phyloP scores from a whole-genome alignment of 2,888 invertebrate genomes.

The Beris chalybata region DNA sequence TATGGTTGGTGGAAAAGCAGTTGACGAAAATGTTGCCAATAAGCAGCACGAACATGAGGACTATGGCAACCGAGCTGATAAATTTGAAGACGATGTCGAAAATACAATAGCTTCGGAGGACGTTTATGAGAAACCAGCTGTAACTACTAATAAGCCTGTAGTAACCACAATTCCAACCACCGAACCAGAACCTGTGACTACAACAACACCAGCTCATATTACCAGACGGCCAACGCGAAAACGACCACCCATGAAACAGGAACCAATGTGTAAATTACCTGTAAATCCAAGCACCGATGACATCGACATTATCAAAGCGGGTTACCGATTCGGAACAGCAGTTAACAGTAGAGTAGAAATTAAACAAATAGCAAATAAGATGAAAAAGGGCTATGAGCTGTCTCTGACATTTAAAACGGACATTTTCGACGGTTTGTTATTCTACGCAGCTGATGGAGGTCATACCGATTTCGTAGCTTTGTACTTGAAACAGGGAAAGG shows the following conservation, averaged over 20 bases:
- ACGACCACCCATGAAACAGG: constrained; percentile 43
- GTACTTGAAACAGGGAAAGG: constrained; percentile 73
- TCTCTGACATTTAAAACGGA: constrained; percentile 74
- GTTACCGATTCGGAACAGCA: constrained; percentile 58
- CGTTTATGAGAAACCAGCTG: neutral
- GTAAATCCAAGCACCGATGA: constrained; percentile 52
- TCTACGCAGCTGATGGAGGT: constrained; percentile 72
- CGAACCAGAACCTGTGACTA: constrained; percentile 35
- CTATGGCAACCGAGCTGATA: neutral
- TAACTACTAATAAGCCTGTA: constrained; percentile 24
- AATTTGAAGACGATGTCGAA: neutral
- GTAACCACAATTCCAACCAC: constrained; percentile 44
- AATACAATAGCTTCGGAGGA: neutral
- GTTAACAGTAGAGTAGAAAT: constrained; percentile 76
- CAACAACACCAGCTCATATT: constrained; percentile 45
- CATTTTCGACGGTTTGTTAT: constrained; percentile 76
- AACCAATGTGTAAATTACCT: constrained; percentile 50
- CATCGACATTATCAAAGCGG: constrained; percentile 51
- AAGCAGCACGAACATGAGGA: neutral
- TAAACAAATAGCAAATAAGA: constrained; percentile 62
- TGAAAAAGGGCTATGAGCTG: constrained; percentile 71
- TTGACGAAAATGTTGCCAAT: constrained; percentile 15
- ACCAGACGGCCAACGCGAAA: constrained; percentile 42
- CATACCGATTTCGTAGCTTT: constrained; percentile 73
- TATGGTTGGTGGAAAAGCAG: constrained; percentile 35